These are phyloP conservation scores for Gambelia wislizenii DNA, from an alignment of 2,797 vertebrate genomes.

Conservation along the genomic window DNA sequence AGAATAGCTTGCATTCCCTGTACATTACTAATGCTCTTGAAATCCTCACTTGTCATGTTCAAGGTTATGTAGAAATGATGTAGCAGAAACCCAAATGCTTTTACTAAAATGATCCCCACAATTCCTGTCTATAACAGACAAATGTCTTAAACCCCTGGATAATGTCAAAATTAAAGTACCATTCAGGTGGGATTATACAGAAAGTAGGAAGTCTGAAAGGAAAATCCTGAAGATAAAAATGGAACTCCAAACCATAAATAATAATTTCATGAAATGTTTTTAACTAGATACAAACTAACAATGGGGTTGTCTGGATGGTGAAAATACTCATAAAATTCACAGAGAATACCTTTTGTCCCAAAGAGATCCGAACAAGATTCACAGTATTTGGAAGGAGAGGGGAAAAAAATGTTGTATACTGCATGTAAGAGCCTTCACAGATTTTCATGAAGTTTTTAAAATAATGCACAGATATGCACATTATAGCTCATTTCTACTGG, in stretches of 20 bases:
- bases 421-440: no score
- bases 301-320: no score
- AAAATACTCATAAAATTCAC: no score
- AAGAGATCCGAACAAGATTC: no score
- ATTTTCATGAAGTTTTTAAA: no score
- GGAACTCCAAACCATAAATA: constrained; percentile 35
- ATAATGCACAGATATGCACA: no score
- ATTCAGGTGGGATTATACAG: constrained; percentile 30
- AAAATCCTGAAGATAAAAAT: constrained; percentile 49
- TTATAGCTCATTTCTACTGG: no score
- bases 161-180: constrained; percentile 51
- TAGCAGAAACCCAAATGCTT: constrained; percentile 61
- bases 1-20: constrained; percentile 75
- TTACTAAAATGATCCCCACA: constrained; percentile 57
- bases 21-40: constrained; percentile 76
- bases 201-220: constrained; percentile 33
- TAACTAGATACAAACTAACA: neutral
- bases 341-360: no score
- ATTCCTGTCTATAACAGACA: constrained; percentile 49
- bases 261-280: constrained; percentile 51
- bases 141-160: constrained; percentile 58
- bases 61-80: constrained; percentile 73
- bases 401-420: no score
- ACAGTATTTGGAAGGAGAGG: no score
- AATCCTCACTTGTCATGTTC: constrained; percentile 74